Evolutionary conservation across 2,797 vertebrate species (phyloP), one percentile per base, ranked within the genome.

Genomic region (Rhincodon typus): DNA sequence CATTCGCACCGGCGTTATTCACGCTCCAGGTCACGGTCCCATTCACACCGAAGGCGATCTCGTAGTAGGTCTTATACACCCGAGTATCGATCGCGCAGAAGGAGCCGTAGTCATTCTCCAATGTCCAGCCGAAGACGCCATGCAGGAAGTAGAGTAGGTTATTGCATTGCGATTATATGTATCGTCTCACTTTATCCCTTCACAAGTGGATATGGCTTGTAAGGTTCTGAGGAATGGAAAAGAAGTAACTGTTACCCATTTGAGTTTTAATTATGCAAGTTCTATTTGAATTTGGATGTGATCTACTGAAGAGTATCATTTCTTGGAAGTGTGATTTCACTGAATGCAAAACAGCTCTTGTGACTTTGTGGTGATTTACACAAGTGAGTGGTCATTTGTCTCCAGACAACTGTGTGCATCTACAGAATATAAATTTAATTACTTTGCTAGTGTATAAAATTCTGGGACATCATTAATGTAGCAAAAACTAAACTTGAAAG

Each of bases 71-170:
- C 98, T 0, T 98, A 98, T 96, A 98, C 98, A 0, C 98, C 98
- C 1, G 98, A 99, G 15, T 98, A 98, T 96, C 98, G 98, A 0
- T 94, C 74, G n/a, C 98, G 98, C 95, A 97, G 97, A 96, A 98
- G 98, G 96, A 99, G 98, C 97, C 98, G 98, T 96, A 99, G 98
- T 96, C 98, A 98, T 46, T 99, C 99, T n/a, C 98, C 99, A 10
- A 98, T 98, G 98, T 99, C 98, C 38, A 98, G 97, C 97, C 98
- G 98, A 67, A 98, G 98, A 96, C 98, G 98, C 96, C 98, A 98
- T 96, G 97, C 98, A 96, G 98, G 98, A 97, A 98, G 98, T 98
- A 98, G 98, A 97, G 99, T 99, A 97, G 97, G 98, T 98, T 90
- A 17, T 95, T 50, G 86, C 10, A 53, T 38, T 94, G 46, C 42